These are phyloP conservation scores for Strigops habroptila DNA, from an alignment of 2,113 vertebrate genomes.

Conservation along the genomic window DNA sequence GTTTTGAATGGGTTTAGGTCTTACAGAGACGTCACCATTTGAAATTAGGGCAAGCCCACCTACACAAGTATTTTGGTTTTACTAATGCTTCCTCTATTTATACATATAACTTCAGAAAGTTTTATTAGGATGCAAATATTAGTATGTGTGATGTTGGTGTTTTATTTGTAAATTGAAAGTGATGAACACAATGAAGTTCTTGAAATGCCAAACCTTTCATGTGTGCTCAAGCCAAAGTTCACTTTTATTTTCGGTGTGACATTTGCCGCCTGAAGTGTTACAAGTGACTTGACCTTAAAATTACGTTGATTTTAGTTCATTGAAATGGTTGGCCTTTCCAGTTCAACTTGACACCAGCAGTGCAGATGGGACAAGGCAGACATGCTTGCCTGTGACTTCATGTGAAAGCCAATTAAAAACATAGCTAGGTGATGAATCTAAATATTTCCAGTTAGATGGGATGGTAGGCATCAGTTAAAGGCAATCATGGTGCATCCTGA, in stretches of 20 bases:
- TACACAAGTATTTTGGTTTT: background rate
- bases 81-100: background rate
- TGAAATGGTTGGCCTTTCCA: slow-evolving; percentile 52
- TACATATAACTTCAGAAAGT: background rate
- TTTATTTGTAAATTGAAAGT: slow-evolving; percentile 42
- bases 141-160: background rate
- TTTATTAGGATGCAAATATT: background rate
- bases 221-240: slow-evolving; percentile 22
- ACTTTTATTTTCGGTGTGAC: slow-evolving; percentile 49
- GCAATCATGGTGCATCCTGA: background rate
- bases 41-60: background rate
- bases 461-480: slow-evolving; percentile 15
- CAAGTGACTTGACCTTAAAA: slow-evolving; percentile 64
- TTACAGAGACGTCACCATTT: background rate
- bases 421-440: slow-evolving; percentile 18
- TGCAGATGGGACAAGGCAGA: slow-evolving; percentile 18
- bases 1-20: background rate
- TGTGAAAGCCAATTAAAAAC: slow-evolving; percentile 54
- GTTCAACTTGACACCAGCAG: slow-evolving; percentile 20
- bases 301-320: slow-evolving; percentile 44
- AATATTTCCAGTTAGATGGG: slow-evolving; percentile 46
- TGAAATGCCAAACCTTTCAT: slow-evolving; percentile 49
- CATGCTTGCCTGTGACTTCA: background rate
- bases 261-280: slow-evolving; percentile 65
- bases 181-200: slow-evolving; percentile 9